Percentiles rank a stretch among this genome's conserved stretches.
Conservation (phyloP, 1,140 invertebrate genomes). For the Neodiprion virginianus region DNA sequence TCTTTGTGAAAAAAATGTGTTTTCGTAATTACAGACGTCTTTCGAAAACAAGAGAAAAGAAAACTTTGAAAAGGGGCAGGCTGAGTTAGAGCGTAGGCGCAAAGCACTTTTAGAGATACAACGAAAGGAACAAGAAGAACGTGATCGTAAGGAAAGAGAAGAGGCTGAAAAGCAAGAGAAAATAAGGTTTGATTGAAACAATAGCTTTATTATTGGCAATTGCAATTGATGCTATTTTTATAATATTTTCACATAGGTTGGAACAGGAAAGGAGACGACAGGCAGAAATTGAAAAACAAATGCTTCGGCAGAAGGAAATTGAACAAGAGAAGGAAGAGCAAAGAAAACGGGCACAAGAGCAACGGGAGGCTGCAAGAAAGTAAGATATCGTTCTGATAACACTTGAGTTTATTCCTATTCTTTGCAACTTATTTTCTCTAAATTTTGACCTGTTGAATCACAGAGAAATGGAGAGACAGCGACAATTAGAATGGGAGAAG, state of each 20-base stretch:
- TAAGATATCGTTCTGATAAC: slow-evolving; percentile 34
- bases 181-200: slow-evolving; percentile 57
- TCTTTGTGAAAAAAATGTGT: too few relatives aligned
- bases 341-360: slow-evolving; percentile 74
- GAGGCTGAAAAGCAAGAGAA: slow-evolving; percentile 88
- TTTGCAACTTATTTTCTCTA: slow-evolving; percentile 15
- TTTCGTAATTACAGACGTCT: slow-evolving; percentile 67
- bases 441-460: slow-evolving; percentile 35
- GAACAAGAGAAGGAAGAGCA: slow-evolving; percentile 77
- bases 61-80: slow-evolving; percentile 98
- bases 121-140: slow-evolving; percentile 88
- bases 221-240: background rate
- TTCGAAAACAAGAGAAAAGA: slow-evolving; percentile 98
- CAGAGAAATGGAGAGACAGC: slow-evolving; percentile 92
- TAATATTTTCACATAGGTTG: slow-evolving; percentile 48
- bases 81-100: slow-evolving; percentile 91
- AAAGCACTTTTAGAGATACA: slow-evolving; percentile 87
- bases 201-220: background rate
- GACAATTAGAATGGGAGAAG: slow-evolving; percentile 96
- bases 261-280: slow-evolving; percentile 73
- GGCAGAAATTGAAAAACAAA: slow-evolving; percentile 76
- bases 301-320: slow-evolving; percentile 83
- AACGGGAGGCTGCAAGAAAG: slow-evolving; percentile 80
- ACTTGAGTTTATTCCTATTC: slow-evolving; percentile 16
- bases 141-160: slow-evolving; percentile 90